Evolutionary conservation across 2,113 vertebrate species (phyloP), one percentile per base, ranked within the genome.

Genomic region (Accipiter virgatus): DNA sequence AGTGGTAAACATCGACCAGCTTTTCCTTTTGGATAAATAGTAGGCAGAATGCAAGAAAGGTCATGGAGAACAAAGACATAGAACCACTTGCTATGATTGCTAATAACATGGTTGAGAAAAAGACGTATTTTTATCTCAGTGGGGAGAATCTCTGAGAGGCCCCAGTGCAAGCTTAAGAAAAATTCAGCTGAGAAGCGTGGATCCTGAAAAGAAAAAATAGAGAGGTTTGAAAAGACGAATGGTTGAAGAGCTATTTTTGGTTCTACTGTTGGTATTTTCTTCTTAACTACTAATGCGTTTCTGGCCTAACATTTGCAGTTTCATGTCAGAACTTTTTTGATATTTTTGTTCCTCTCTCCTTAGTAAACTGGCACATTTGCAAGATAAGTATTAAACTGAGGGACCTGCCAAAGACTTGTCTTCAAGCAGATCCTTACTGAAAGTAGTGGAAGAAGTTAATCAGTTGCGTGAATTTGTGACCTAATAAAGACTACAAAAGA

Each of bases 11-110:
- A 43, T 53, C 7, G 9, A 63, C 47, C 20, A 93, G n/a, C 22
- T 94, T 81, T 90, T 85, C 47, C 56, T 91, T 91, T 61, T 59
- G 78, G 72, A 50, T 84, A 63, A 96, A 94, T 22, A 86, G 45
- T 15, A 85, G 73, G 58, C 52, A 80, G 62, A 90, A 85, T 70
- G 65, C 2, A 5, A 78, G 77, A 63, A 87, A 90, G 58, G 61
- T 93, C 23, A 26, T 10, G 20, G 40, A 74, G n/a, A 21, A 78
- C 61, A 80, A 84, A 80, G 32, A 55, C 89, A 40, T 55, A 45
- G 74, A 87, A 17, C n/a, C 16, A 53, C 32, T 94, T 84, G 55
- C 18, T 58, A 23, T 75, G 73, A 36, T 72, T 87, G 70, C 75
- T 90, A 87, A 71, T 93, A 85, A 72, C 2, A 9, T 52, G 20